Conservation (phyloP, 1,140 invertebrate species). For the Bombyx mori region DNA sequence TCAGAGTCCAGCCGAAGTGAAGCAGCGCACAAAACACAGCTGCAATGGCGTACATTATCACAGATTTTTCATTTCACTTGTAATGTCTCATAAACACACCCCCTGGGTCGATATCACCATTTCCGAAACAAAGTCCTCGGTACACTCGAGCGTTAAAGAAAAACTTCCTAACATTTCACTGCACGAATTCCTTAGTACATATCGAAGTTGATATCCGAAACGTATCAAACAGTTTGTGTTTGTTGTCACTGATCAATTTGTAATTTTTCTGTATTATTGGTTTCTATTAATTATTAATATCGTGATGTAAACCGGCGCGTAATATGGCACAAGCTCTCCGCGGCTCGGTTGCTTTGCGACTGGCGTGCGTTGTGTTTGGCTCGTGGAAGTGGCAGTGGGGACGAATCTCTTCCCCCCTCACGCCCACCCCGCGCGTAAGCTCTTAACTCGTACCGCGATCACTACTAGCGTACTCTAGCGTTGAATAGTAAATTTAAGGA, state of each 20-base stretch:
- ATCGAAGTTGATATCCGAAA: conserved; percentile 24
- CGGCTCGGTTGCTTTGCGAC: conserved; percentile 58
- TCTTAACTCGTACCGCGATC: conserved; percentile 22
- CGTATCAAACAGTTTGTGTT: conserved; percentile 28
- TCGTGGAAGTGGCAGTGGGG: conserved; percentile 55
- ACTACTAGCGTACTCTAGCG: conserved; percentile 46
- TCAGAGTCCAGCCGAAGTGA: conserved; percentile 45
- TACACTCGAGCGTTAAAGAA: conserved; percentile 53
- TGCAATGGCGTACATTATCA: conserved; percentile 59
- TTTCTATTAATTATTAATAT: conserved; percentile 53
- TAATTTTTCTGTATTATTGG: conserved; percentile 9
- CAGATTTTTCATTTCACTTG: conserved; percentile 66
- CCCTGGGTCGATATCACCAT: conserved; percentile 69
- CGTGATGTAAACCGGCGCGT: conserved; percentile 40
- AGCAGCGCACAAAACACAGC: conserved; percentile 54
- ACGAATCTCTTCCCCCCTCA: conserved; percentile 38
- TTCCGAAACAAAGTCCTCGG: conserved; percentile 67
- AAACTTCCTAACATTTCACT: conserved; percentile 62
- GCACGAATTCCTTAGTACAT: conserved; percentile 32
- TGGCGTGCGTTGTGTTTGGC: conserved; percentile 48
- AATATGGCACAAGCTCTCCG: conserved; percentile 35
- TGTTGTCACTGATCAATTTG: conserved; percentile 35
- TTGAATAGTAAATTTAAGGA: conserved; percentile 29
- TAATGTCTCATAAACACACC: conserved; percentile 68
- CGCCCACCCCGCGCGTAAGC: conserved; percentile 39